phyloP scores from a whole-genome alignment of 23 tunicate genomes.

The Trididemnum clinides region DNA sequence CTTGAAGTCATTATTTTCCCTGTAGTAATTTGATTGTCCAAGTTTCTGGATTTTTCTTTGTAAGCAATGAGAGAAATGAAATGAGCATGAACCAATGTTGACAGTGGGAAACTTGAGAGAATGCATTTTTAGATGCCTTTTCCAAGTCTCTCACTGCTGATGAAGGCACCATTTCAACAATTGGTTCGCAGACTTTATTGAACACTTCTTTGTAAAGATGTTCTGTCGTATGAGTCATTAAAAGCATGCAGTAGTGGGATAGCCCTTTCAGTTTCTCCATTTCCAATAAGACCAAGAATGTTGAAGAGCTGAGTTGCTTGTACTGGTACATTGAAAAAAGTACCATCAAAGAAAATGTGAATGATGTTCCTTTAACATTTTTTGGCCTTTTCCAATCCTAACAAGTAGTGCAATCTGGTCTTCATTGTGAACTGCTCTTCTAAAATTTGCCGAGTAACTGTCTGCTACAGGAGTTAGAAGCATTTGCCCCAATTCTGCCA shows the following conservation, averaged over 20 bases:
- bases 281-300: slow-evolving; percentile 5
- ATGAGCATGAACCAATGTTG: slow-evolving; percentile 2
- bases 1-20: background rate
- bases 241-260: background rate
- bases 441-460: slow-evolving; percentile 15
- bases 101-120: background rate
- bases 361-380: slow-evolving; percentile 5
- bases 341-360: background rate
- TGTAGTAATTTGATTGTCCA: background rate
- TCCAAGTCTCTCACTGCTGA: background rate
- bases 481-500: slow-evolving; percentile 1
- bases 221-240: slow-evolving; percentile 5
- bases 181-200: too few species aligned
- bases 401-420: background rate
- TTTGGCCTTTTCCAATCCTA: background rate
- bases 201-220: too few species aligned
- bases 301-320: background rate
- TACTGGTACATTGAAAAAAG: slow-evolving; percentile 4
- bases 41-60: background rate
- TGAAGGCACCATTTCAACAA: too few species aligned
- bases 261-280: slow-evolving; percentile 1
- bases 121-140: background rate
- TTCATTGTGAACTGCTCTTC: slow-evolving; percentile 5
- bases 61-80: background rate
- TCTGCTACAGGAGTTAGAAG: slow-evolving; percentile 5